Conservation (phyloP, 2,797 vertebrate species). For the Sparus aurata region DNA sequence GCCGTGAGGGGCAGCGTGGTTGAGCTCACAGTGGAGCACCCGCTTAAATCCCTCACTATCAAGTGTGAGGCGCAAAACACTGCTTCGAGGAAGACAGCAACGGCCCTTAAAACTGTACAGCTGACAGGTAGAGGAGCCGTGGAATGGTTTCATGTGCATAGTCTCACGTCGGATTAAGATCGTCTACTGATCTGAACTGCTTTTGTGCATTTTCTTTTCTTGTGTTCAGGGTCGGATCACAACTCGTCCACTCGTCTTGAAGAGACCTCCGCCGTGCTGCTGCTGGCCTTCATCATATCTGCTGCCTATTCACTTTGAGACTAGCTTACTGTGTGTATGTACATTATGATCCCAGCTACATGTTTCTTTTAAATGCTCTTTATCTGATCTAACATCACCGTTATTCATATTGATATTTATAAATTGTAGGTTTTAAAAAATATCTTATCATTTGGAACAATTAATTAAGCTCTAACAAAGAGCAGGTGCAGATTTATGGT, state of each 20-base stretch:
- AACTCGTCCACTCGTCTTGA: conserved; percentile 23
- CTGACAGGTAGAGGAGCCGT: conserved; percentile 40
- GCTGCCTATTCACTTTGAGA: not conserved
- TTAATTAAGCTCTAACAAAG: not conserved
- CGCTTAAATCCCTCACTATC: conserved; percentile 44
- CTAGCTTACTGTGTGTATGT: not conserved
- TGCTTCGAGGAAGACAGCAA: conserved; percentile 19
- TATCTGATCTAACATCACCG: not conserved
- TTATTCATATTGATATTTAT: not conserved
- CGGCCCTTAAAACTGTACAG: conserved; percentile 27
- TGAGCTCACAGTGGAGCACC: conserved; percentile 47
- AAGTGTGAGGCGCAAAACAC: conserved; percentile 66
- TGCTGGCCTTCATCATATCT: conserved; percentile 26
- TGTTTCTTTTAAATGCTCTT: not conserved
- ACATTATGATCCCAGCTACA: not conserved
- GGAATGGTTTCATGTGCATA: not conserved
- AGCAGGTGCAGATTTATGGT: not conserved
- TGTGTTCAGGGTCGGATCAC: accelerated
- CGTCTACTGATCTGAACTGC: not conserved
- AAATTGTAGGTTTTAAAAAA: not conserved
- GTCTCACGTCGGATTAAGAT: not conserved
- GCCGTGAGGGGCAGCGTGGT: conserved; percentile 47
- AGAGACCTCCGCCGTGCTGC: conserved; percentile 24
- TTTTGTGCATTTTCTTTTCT: not conserved
- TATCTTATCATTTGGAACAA: not conserved